These are phyloP conservation scores for Prionailurus bengalensis DNA, from an alignment of 2,113 vertebrate species.

Conservation along the genomic window DNA sequence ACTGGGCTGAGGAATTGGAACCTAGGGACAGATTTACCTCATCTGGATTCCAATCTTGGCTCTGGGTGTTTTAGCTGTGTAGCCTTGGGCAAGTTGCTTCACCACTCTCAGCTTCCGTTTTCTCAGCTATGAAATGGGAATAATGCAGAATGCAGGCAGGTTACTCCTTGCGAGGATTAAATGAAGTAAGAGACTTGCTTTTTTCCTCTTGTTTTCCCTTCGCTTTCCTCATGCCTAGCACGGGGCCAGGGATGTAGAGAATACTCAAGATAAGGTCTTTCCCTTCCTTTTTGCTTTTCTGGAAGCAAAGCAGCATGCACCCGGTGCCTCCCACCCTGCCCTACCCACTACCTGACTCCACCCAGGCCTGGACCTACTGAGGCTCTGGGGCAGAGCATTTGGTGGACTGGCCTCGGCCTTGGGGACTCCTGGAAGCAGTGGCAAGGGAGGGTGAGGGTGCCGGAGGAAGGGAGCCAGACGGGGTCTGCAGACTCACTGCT, in stretches of 20 bases:
- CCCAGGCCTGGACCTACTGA: background rate
- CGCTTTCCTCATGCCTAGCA: background rate
- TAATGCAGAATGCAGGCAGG: background rate
- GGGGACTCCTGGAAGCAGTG: background rate
- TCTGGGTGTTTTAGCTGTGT: background rate
- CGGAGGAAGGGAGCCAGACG: background rate
- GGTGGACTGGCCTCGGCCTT: background rate
- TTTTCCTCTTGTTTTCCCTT: background rate
- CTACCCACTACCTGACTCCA: background rate
- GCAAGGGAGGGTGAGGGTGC: background rate
- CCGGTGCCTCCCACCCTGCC: background rate
- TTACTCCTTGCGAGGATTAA: background rate
- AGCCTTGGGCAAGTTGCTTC: background rate
- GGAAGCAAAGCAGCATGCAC: background rate
- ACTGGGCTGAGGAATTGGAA: background rate
- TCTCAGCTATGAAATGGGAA: constrained; percentile 16
- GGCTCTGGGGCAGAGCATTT: background rate
- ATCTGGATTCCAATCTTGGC: background rate
- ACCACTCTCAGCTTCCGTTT: background rate
- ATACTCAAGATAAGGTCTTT: background rate
- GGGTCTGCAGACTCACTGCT: background rate
- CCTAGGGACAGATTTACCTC: background rate
- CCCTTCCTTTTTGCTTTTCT: background rate
- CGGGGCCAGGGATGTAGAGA: background rate
- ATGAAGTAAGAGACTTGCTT: background rate